Evolutionary conservation across 2,888 invertebrate species (phyloP).

Genomic region (Apeira syringaria): DNA sequence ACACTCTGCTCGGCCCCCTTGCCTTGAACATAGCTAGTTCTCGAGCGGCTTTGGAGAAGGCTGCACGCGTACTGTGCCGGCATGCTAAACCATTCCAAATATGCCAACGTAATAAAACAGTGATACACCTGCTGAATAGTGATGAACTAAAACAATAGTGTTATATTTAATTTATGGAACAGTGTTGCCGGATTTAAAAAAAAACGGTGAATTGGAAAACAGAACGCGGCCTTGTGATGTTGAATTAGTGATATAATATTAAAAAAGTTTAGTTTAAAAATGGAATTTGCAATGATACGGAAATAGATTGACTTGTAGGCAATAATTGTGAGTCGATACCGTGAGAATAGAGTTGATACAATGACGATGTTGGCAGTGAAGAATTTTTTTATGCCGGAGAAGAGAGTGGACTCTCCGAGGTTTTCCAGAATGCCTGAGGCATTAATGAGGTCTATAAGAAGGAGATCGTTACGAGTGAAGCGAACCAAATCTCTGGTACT

Average conservation of each 20-base stretch:
- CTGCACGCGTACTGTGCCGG: slow-evolving; percentile 17
- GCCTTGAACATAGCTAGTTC: slow-evolving; percentile 17
- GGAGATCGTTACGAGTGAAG: slow-evolving; percentile 88
- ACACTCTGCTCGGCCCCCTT: slow-evolving; percentile 13
- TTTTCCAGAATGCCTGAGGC: slow-evolving; percentile 89
- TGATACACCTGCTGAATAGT: slow-evolving; percentile 40
- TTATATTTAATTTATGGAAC: slow-evolving; percentile 39
- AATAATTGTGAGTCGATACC: slow-evolving; percentile 14
- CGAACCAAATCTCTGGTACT: slow-evolving; percentile 89
- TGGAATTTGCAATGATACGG: slow-evolving; percentile 21
- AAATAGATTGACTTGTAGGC: slow-evolving; percentile 17
- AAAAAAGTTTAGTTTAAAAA: slow-evolving; percentile 15
- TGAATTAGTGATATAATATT: slow-evolving; percentile 17
- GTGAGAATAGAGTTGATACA: slow-evolving; percentile 11
- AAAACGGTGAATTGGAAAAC: slow-evolving; percentile 19
- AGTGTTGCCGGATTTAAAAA: slow-evolving; percentile 25
- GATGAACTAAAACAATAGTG: slow-evolving; percentile 48
- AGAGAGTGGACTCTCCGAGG: slow-evolving; percentile 81
- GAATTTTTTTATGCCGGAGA: slow-evolving; percentile 89
- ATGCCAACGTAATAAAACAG: slow-evolving; percentile 34
- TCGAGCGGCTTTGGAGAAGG: slow-evolving; percentile 18
- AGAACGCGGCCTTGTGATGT: slow-evolving; percentile 16
- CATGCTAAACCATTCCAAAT: slow-evolving; percentile 25
- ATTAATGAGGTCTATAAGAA: slow-evolving; percentile 87
- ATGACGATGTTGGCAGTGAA: slow-evolving; percentile 87